A percentile compares a stretch with the other conserved stretches of the same genome.
These are phyloP conservation scores for Aptenodytes patagonicus DNA, from an alignment of 2,113 vertebrate species.

Conservation along the genomic window DNA sequence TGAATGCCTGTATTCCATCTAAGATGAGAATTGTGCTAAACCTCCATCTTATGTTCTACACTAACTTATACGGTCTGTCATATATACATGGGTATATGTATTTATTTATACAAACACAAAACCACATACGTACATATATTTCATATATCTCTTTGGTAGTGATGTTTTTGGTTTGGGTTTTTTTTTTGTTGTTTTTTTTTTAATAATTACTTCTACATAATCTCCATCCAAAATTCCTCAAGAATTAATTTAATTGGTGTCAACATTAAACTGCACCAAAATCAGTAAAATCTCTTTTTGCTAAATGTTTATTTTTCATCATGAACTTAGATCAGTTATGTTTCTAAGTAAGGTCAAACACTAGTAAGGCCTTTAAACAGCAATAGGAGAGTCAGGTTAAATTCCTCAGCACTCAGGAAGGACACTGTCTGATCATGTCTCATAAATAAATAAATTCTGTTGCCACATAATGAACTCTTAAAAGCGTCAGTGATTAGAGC, in stretches of 20 bases:
- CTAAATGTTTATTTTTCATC: background rate
- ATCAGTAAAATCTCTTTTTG: background rate
- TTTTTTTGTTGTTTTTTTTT: background rate
- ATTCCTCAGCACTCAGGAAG: background rate
- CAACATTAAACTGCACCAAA: background rate
- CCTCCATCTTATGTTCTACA: background rate
- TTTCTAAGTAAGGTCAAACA: background rate
- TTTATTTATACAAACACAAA: too few species aligned
- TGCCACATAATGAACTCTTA: background rate
- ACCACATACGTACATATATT: background rate
- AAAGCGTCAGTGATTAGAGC: background rate
- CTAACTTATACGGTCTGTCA: too few species aligned
- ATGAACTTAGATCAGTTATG: background rate
- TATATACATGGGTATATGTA: too few species aligned
- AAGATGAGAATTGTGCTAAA: background rate
- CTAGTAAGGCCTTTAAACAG: background rate
- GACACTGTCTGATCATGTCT: background rate
- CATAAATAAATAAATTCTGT: slow-evolving; percentile 24
- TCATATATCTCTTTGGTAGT: background rate
- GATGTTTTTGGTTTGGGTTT: accelerated
- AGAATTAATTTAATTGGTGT: background rate
- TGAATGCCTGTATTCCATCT: background rate
- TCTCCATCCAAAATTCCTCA: background rate
- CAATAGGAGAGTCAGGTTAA: background rate
- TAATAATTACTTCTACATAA: background rate